phyloP scores from a whole-genome alignment of 2,113 vertebrate species.

The Plotosus lineatus region DNA sequence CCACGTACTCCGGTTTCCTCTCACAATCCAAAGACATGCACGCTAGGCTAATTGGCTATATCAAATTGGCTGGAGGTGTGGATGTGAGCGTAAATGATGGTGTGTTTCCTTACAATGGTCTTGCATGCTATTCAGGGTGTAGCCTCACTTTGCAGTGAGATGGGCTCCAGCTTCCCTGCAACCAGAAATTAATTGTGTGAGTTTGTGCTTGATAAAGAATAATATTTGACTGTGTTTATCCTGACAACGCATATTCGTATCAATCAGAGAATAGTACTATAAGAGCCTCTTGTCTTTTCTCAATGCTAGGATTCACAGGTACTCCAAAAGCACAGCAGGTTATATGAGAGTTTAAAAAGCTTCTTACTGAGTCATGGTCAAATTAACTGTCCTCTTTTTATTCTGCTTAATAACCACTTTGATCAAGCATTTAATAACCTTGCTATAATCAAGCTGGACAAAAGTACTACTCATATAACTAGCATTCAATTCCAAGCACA shows the following conservation, averaged over 20 bases:
- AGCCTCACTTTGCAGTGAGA: too few species aligned
- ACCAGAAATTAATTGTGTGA: too few species aligned
- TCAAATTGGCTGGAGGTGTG: too few species aligned
- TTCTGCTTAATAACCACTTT: constrained; percentile 8
- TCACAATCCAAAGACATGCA: too few species aligned
- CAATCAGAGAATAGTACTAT: background rate
- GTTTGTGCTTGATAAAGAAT: background rate
- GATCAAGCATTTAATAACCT: background rate
- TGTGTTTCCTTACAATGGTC: too few species aligned
- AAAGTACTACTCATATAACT: background rate
- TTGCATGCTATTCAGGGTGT: too few species aligned
- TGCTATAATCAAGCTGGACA: background rate
- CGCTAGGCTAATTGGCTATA: too few species aligned
- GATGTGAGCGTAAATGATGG: too few species aligned
- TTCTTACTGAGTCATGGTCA: background rate
- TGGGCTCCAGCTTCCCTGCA: too few species aligned
- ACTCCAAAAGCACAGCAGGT: constrained; percentile 15
- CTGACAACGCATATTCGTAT: background rate
- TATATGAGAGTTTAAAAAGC: background rate
- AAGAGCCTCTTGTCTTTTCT: background rate
- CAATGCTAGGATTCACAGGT: background rate
- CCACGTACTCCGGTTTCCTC: too few species aligned
- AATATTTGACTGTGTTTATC: background rate
- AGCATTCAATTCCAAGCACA: background rate
- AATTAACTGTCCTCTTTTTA: background rate